A percentile compares a stretch with the other conserved stretches of the same genome.
Evolutionary conservation across 2,888 invertebrate genomes (phyloP).

Genomic region (Alviniconcha strummeri): DNA sequence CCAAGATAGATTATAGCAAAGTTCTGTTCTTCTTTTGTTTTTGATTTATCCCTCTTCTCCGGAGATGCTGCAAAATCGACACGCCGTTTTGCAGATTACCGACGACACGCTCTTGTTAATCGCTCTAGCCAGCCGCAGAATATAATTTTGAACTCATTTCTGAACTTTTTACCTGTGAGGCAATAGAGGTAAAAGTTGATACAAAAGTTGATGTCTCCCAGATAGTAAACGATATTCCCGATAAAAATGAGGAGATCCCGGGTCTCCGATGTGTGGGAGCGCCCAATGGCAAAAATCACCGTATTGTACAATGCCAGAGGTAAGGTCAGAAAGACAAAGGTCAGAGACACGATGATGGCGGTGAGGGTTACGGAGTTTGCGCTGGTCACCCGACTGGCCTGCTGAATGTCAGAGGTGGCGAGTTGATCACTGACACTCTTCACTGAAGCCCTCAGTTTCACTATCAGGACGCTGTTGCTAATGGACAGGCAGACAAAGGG

Average conservation of each 20-base stretch:
- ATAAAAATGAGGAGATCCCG: too few species aligned
- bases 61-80: too few species aligned
- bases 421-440: background rate
- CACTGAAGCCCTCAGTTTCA: background rate
- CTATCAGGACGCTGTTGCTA: background rate
- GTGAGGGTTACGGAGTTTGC: background rate
- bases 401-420: too few species aligned
- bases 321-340: constrained; percentile 10
- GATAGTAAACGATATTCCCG: too few species aligned
- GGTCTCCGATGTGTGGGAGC: too few species aligned
- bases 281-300: too few species aligned
- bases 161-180: constrained; percentile 3
- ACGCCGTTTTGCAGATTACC: too few species aligned
- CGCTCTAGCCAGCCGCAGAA: background rate
- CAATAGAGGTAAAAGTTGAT: constrained; percentile 13
- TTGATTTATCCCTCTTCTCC: too few species aligned
- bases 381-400: background rate
- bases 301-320: background rate
- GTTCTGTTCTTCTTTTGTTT: too few species aligned
- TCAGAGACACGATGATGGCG: background rate
- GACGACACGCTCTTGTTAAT: too few species aligned
- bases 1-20: too few species aligned
- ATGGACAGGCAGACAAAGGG: background rate
- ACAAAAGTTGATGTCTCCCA: background rate
- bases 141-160: background rate